Percentiles rank a stretch among this genome's conserved stretches.
Evolutionary conservation across 2,113 vertebrate genomes (phyloP).

Genomic region (Phrynosoma platyrhinos): DNA sequence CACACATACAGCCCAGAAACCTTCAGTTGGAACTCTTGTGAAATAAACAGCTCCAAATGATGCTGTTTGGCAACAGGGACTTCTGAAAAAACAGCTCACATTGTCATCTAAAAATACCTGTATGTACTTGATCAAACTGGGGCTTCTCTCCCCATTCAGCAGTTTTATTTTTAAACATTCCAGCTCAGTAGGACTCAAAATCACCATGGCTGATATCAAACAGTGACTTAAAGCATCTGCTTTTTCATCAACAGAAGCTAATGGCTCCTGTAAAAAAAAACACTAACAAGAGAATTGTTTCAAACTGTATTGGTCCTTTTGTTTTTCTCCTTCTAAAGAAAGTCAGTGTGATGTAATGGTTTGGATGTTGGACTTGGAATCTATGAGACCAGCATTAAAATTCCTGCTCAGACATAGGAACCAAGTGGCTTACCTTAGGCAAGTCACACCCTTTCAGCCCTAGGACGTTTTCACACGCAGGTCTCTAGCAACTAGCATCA

Average conservation of each 20-base stretch:
- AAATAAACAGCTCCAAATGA: background rate
- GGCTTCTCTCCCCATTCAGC: background rate
- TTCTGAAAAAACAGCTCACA: background rate
- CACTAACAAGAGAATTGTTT: background rate
- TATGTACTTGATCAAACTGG: background rate
- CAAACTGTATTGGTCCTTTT: background rate
- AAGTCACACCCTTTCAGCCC: too few relatives aligned
- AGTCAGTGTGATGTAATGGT: too few relatives aligned
- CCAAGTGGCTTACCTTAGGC: too few relatives aligned
- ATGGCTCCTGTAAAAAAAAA: background rate
- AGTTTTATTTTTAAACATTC: conserved; percentile 11
- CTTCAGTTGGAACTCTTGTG: background rate
- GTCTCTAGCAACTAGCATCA: too few relatives aligned
- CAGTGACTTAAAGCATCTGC: background rate
- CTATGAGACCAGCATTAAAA: too few relatives aligned
- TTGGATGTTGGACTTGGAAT: background rate
- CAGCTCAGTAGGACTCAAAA: background rate
- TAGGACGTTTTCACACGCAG: too few relatives aligned
- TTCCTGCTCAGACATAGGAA: too few relatives aligned
- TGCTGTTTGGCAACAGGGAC: background rate
- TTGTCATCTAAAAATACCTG: conserved; percentile 28
- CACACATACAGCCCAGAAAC: background rate
- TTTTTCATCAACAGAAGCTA: background rate
- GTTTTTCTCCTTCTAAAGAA: background rate
- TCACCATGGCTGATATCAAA: background rate